These are phyloP conservation scores for Epizoanthus illoricatus DNA, from an alignment of 92 coral and sea anemone genomes.

Conservation along the genomic window DNA sequence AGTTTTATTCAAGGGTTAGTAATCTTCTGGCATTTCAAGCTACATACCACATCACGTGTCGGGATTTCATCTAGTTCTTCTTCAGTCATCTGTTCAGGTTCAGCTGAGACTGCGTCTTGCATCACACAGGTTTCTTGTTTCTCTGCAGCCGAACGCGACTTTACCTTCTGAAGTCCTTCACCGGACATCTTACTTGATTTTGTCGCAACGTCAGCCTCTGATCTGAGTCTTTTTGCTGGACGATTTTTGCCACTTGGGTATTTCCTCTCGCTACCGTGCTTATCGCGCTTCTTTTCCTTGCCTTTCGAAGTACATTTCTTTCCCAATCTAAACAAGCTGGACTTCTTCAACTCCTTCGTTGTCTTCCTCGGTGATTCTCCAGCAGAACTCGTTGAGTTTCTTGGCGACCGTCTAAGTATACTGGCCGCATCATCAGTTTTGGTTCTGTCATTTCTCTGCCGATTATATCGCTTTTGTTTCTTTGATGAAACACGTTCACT, in stretches of 20 bases:
- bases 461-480: conserved; percentile 2
- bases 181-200: background rate
- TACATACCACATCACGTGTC: conserved; percentile 55
- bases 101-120: conserved; percentile 39
- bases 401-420: background rate
- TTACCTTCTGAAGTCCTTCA: background rate
- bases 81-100: conserved; percentile 29
- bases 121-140: conserved; percentile 33
- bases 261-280: conserved; percentile 10
- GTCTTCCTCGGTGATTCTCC: conserved; percentile 45
- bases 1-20: background rate
- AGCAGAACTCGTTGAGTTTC: conserved; percentile 4
- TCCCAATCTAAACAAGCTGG: conserved; percentile 45
- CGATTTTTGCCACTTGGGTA: background rate
- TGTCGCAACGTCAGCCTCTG: background rate
- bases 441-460: background rate
- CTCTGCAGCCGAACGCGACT: background rate
- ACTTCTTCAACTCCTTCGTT: conserved; percentile 65
- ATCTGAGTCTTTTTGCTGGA: background rate
- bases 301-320: conserved; percentile 30
- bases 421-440: background rate
- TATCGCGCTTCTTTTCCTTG: conserved; percentile 27
- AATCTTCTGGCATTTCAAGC: background rate
- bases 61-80: conserved; percentile 45
- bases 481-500: background rate